Base-by-base conservation (phyloP, 2,888 invertebrate genomes). In the Papilio protenor region DNA sequence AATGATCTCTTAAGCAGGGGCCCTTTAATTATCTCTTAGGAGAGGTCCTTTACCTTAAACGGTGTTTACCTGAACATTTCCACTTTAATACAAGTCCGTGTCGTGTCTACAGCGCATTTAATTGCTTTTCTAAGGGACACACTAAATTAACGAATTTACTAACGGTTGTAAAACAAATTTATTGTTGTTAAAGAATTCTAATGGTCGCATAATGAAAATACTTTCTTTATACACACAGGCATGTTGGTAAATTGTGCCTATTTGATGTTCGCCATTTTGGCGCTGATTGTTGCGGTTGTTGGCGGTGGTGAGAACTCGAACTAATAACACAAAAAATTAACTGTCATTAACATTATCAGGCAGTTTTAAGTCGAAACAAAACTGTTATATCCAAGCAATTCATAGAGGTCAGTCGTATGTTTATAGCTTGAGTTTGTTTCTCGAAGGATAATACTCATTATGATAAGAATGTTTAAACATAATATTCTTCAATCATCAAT, bases 1-100 rank as follows among this genome's bases (percentile, higher is more conserved):
- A 71, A 71, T 76, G 76, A 76, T 45, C 76, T 71, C 76, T 76
- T 76, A 76, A 76, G 71, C 49, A 59, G 47, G 70, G 71, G 70
- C 21, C 71, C 76, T 49, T 76, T 71, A 76, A 76, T 76, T 76
- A 76, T 76, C 76, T 27, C 27, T n/a, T 33, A 33, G n/a, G 49
- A 71, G 69, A 70, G 76, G 71, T 71, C 76, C 76, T 61, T 49
- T 59, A 49, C 59, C 59, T 76, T 59, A 59, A 71, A 49, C 49
- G 71, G 59, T 76, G 76, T 76, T 76, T 76, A 71, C 57, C 70
- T 76, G 71, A 76, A 71, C 76, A 40, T 71, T 71, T 18, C 47
- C 23, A 57, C 27, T 76, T 71, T 49, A 76, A 71, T 70, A 70
- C 66, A 52, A 33, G 21, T 55, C n/a, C 69, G 69, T 55, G 66